These are phyloP conservation scores for Callosobruchus maculatus DNA, from an alignment of 2,888 invertebrate genomes.

Conservation along the genomic window DNA sequence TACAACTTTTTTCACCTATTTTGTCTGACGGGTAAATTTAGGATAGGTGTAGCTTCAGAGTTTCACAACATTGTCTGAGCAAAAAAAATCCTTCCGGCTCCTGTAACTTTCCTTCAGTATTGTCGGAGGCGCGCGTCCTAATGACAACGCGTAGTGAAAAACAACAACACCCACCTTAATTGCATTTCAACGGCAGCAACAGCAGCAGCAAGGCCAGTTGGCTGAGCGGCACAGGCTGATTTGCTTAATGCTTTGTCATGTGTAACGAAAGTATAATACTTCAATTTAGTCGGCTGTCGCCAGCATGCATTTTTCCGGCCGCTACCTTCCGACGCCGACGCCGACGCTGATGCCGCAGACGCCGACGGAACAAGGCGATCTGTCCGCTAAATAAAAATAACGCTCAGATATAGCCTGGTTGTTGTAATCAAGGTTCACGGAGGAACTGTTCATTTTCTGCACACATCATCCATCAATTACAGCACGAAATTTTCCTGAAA, in stretches of 20 bases:
- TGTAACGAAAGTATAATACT: slow-evolving; percentile 45
- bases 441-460: too few species aligned
- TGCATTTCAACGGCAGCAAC: slow-evolving; percentile 29
- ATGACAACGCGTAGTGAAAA: slow-evolving; percentile 1
- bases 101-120: too few species aligned
- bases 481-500: too few species aligned
- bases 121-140: neutral
- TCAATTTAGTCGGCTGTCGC: slow-evolving; percentile 50
- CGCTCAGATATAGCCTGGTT: neutral
- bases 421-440: too few species aligned
- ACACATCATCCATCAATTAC: too few species aligned
- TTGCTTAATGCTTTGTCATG: slow-evolving; percentile 45
- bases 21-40: too few species aligned
- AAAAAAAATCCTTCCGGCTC: too few species aligned
- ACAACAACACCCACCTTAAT: slow-evolving; percentile 29
- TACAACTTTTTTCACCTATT: too few species aligned
- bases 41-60: too few species aligned
- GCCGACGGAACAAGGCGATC: neutral
- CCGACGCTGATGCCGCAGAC: too few species aligned
- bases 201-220: slow-evolving; percentile 25
- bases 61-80: too few species aligned
- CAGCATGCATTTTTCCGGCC: slow-evolving; percentile 48
- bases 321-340: neutral
- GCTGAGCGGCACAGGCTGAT: slow-evolving; percentile 34
- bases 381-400: neutral